These are phyloP conservation scores for Dufourea novaeangliae DNA, from an alignment of 1,140 invertebrate genomes.

Conservation along the genomic window DNA sequence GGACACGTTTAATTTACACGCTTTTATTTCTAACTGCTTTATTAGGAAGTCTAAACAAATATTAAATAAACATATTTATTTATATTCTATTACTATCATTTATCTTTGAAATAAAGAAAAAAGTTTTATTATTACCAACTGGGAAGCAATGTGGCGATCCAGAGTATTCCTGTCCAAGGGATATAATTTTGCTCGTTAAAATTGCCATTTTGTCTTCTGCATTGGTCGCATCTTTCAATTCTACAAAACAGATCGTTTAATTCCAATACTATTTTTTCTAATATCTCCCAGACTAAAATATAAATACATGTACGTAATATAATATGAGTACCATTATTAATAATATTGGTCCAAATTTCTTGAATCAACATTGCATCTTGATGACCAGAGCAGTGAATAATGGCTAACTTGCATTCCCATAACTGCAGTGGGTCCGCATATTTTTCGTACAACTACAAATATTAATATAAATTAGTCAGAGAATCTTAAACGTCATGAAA, in stretches of 20 bases:
- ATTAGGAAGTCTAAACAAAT: constrained; percentile 85
- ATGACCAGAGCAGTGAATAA: constrained; percentile 92
- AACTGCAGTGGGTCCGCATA: constrained; percentile 91
- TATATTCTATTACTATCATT: neutral
- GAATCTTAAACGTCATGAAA: neutral
- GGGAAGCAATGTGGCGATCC: constrained; percentile 89
- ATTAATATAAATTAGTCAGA: neutral
- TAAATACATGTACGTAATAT: constrained; percentile 70
- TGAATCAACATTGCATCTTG: constrained; percentile 89
- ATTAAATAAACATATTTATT: neutral
- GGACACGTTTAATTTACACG: constrained; percentile 86
- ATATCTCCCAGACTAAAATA: neutral
- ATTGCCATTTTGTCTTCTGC: constrained; percentile 85
- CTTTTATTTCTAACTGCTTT: constrained; percentile 88
- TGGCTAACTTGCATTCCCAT: constrained; percentile 93
- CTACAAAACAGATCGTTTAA: constrained; percentile 57
- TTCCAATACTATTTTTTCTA: constrained; percentile 13
- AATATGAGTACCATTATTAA: constrained; percentile 83
- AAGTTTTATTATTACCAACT: constrained; percentile 81
- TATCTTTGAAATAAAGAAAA: neutral
- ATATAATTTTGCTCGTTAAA: constrained; percentile 88
- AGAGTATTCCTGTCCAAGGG: constrained; percentile 87
- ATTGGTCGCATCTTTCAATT: constrained; percentile 74
- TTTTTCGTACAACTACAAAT: constrained; percentile 88
- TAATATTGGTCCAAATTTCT: constrained; percentile 90